These are phyloP conservation scores for Machimus rusticus DNA, from an alignment of 2,888 invertebrate species.

Conservation along the genomic window DNA sequence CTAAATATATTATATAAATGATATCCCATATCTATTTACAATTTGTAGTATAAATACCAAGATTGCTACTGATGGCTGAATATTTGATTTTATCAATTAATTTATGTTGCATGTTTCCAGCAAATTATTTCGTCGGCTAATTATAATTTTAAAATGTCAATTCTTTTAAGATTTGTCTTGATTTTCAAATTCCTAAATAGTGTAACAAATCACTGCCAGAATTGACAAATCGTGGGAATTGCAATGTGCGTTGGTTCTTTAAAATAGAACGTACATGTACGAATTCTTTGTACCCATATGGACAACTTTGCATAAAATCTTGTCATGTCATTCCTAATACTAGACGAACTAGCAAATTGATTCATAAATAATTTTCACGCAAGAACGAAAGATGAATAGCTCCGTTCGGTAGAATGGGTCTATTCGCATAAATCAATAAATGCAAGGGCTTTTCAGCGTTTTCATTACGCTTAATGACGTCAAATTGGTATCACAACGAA, in stretches of 20 bases:
- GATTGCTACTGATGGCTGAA: too few species aligned
- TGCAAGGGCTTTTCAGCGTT: background rate
- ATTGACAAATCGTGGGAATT: background rate
- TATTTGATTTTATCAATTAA: too few species aligned
- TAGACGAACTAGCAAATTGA: background rate
- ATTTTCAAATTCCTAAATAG: too few species aligned
- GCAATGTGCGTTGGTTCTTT: background rate
- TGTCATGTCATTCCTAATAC: background rate
- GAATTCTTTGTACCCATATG: background rate
- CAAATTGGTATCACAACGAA: background rate
- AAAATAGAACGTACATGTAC: background rate
- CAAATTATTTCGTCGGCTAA: too few species aligned
- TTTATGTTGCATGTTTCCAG: too few species aligned
- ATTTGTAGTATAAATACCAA: too few species aligned
- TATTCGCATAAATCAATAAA: background rate
- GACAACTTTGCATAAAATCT: background rate
- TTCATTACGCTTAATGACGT: background rate
- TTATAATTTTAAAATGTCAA: too few species aligned
- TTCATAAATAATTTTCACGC: background rate
- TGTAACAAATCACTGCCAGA: background rate
- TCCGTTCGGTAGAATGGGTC: background rate
- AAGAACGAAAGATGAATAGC: background rate
- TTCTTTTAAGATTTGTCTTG: too few species aligned
- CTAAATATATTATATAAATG: too few species aligned
- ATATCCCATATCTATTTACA: too few species aligned